phyloP scores from a whole-genome alignment of 2,888 invertebrate species.

The Stictocephala bisonia region DNA sequence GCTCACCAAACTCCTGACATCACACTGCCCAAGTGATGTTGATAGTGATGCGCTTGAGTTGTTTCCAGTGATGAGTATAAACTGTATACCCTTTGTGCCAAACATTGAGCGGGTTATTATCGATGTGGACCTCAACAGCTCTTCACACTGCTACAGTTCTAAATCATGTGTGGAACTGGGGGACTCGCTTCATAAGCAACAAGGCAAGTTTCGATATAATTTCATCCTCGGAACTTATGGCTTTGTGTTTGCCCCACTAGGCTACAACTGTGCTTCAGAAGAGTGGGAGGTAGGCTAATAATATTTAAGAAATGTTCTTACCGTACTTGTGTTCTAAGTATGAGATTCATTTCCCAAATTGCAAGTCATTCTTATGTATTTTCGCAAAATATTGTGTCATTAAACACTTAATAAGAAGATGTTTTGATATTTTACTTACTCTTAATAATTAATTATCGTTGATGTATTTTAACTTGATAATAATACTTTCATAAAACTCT shows the following conservation, averaged over 20 bases:
- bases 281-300: neutral
- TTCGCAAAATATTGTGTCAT: too few species aligned
- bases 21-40: neutral
- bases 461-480: too few species aligned
- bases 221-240: conserved; percentile 28
- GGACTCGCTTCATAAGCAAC: neutral
- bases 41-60: neutral
- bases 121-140: neutral
- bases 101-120: neutral
- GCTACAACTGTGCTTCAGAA: neutral
- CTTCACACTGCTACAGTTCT: conserved; percentile 25
- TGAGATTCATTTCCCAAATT: too few species aligned
- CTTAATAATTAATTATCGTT: too few species aligned
- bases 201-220: conserved; percentile 1
- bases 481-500: too few species aligned
- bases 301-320: too few species aligned
- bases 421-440: too few species aligned
- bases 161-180: conserved; percentile 12
- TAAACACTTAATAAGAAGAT: too few species aligned
- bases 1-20: neutral
- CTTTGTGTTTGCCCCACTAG: conserved; percentile 3
- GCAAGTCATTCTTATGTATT: too few species aligned
- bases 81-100: neutral
- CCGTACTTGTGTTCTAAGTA: too few species aligned
- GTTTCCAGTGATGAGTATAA: neutral